phyloP scores from a whole-genome alignment of 2,888 invertebrate genomes.

The Rhogogaster chlorosoma region DNA sequence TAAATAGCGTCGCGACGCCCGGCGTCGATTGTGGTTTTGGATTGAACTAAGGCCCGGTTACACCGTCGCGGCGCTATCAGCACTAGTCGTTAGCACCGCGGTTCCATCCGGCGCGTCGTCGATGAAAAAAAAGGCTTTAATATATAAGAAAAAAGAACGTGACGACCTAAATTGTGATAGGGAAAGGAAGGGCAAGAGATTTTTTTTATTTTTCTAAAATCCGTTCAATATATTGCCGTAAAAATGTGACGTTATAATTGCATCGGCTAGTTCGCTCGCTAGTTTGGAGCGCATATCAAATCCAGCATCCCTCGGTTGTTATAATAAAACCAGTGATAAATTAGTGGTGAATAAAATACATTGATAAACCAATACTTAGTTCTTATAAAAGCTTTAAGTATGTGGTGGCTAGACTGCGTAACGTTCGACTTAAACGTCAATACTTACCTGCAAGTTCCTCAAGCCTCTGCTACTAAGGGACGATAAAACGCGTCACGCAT shows the following conservation, averaged over 20 bases:
- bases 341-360: conserved; percentile 2
- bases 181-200: neutral
- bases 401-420: conserved; percentile 33
- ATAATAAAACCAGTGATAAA: conserved; percentile 17
- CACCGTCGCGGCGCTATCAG: conserved; percentile 46
- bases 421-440: conserved; percentile 36
- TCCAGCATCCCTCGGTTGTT: neutral
- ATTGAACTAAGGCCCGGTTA: conserved; percentile 48
- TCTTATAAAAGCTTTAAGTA: neutral
- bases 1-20: conserved; percentile 62
- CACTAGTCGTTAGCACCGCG: conserved; percentile 33
- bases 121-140: neutral
- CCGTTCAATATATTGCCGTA: neutral
- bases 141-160: neutral
- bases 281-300: neutral
- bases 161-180: neutral
- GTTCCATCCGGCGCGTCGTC: conserved; percentile 35
- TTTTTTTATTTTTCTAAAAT: neutral
- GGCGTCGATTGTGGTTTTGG: conserved; percentile 42
- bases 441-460: conserved; percentile 5
- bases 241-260: conserved; percentile 23
- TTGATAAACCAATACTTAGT: neutral
- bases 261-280: neutral
- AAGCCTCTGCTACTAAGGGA: neutral
- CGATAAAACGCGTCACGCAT: conserved; percentile 17